Evolutionary conservation across 2,113 vertebrate species (phyloP), one percentile per base, ranked within the genome.

Genomic region (Pterocles gutturalis): DNA sequence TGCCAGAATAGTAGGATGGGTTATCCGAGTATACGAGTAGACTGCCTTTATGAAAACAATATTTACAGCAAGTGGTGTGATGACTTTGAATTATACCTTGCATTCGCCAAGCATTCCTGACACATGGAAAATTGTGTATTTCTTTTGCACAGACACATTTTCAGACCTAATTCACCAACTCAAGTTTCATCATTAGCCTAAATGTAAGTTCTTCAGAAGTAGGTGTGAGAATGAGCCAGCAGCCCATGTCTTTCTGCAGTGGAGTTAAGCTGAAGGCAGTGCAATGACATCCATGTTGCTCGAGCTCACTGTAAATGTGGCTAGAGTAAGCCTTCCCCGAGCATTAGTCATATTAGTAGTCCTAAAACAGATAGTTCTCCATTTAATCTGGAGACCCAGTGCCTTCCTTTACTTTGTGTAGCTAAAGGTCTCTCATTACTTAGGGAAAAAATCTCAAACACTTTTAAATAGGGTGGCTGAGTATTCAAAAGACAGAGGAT

Each of bases 21-120:
- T 94, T 94, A 94, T 90, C 72, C 58, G 81, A 95, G 76, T 72
- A 57, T 90, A 95, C 80, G 66, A 67, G 73, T 61, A 76, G 84
- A 49, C 78, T 81, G 71, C 64, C 76, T 95, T 95, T 87, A 91
- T 64, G 71, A 89, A 96, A 88, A 33, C 58, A 83, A 64, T 81
- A 70, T 91, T 92, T 71, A 70, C 60, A 61, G 41, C n/a, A 69
- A 94, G 95, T 54, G 60, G 34, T 33, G 62, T 48, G 67, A 83
- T 69, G 69, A 54, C 71, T 84, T 96, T 48, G 61, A 85, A 93
- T 73, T 85, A 46, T 48, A 72, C 55, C n/a, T 87, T 67, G 46
- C 29, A 24, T 53, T 66, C 57, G 76, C 78, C 57, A 86, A 53
- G 45, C 36, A 1, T 21, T 92, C 61, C 70, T 51, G 62, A 77